Percentiles rank a stretch among this genome's conserved stretches.
Evolutionary conservation across 2,888 invertebrate species (phyloP).

Genomic region (Auanema freiburgensis): DNA sequence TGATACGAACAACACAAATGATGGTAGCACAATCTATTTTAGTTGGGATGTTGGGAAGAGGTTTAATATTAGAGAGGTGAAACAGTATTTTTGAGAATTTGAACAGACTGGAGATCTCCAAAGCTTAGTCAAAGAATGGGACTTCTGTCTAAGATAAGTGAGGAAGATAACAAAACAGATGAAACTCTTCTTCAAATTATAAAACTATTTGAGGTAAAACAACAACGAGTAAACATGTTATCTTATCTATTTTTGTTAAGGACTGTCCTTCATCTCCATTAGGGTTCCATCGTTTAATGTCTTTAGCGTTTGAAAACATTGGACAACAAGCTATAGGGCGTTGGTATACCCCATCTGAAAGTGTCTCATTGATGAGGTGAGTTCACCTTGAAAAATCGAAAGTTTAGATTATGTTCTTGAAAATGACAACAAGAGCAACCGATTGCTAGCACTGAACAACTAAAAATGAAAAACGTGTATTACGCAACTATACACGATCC

Average conservation of each 20-base stretch:
- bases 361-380: constrained; percentile 42
- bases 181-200: constrained; percentile 13
- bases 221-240: too few species aligned
- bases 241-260: too few species aligned
- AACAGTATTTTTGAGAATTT: too few species aligned
- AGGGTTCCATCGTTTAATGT: constrained; percentile 46
- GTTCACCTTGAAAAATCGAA: neutral
- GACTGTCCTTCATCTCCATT: constrained; percentile 39
- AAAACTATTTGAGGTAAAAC: neutral
- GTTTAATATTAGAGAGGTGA: constrained; percentile 67
- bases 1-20: constrained; percentile 87
- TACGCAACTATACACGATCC: too few species aligned
- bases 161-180: too few species aligned
- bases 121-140: too few species aligned
- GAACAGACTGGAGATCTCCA: neutral
- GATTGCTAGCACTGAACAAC: too few species aligned
- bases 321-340: constrained; percentile 41
- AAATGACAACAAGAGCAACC: too few species aligned
- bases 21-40: constrained; percentile 83
- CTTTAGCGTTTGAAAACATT: constrained; percentile 25
- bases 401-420: too few species aligned
- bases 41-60: constrained; percentile 81
- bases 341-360: constrained; percentile 55
- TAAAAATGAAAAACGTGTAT: too few species aligned
- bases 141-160: too few species aligned